Conservation (phyloP, 2,797 vertebrate genomes). For the Galago senegalensis region DNA sequence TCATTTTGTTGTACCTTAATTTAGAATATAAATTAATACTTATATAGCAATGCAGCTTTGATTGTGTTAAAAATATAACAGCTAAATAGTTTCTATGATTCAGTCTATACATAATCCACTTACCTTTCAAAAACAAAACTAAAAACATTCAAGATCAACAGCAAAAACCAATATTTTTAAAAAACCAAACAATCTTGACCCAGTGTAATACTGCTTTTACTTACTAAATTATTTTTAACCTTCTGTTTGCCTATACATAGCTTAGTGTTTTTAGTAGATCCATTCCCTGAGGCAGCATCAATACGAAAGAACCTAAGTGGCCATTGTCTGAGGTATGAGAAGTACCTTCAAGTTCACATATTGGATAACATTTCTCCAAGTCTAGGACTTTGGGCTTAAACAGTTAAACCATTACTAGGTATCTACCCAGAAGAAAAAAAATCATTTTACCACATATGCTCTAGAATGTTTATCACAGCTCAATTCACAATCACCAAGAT, state of each 20-base stretch:
- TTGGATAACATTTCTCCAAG: background rate
- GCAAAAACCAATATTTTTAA: conserved; percentile 37
- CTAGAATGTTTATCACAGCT: no score
- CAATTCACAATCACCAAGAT: no score
- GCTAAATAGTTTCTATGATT: conserved; percentile 35
- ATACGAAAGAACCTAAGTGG: background rate
- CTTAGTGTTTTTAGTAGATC: background rate
- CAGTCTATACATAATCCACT: background rate
- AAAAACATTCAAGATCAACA: background rate
- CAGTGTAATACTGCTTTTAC: background rate
- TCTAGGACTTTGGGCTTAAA: background rate
- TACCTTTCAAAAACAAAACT: conserved; percentile 3
- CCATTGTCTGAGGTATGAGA: background rate
- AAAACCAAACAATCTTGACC: background rate
- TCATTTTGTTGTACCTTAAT: conserved; percentile 23
- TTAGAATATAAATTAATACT: conserved; percentile 42
- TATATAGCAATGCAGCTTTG: background rate
- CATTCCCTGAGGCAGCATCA: conserved; percentile 37
- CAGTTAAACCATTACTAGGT: background rate
- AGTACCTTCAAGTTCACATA: background rate
- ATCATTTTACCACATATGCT: no score
- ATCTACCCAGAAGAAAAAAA: no score
- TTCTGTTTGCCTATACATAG: conserved; percentile 14
- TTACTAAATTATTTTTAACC: background rate
- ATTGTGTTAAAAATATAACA: conserved; percentile 26